Percentiles rank a stretch among this genome's conserved stretches.
Evolutionary conservation across 2,113 vertebrate species (phyloP).

Genomic region (Chionomys nivalis): DNA sequence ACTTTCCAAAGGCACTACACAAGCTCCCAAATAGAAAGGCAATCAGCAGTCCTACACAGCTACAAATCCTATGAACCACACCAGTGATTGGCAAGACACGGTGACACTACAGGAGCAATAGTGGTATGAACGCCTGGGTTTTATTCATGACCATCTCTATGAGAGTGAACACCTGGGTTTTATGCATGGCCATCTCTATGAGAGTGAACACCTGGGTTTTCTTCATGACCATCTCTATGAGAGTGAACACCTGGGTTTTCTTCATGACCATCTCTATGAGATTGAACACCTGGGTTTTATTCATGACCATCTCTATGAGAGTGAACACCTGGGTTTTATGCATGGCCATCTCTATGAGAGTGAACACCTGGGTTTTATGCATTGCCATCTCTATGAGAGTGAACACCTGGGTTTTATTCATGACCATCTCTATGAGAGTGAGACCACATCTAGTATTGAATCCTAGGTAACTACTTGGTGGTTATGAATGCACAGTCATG

Average conservation of each 20-base stretch:
- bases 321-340: neutral
- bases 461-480: neutral
- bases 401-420: neutral
- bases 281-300: neutral
- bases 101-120: neutral
- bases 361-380: neutral
- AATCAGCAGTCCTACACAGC: too few relatives aligned
- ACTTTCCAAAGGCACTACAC: neutral
- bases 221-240: neutral
- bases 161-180: neutral
- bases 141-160: neutral
- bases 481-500: too few relatives aligned
- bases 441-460: too few relatives aligned
- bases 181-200: neutral
- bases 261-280: neutral
- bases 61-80: neutral
- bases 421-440: too few relatives aligned
- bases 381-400: neutral
- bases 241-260: neutral
- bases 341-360: neutral
- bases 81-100: too few relatives aligned
- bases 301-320: neutral
- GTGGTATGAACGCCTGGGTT: neutral
- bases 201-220: neutral
- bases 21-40: neutral